These are phyloP conservation scores for Plectropomus leopardus DNA, from an alignment of 2,113 vertebrate genomes.

Conservation along the genomic window DNA sequence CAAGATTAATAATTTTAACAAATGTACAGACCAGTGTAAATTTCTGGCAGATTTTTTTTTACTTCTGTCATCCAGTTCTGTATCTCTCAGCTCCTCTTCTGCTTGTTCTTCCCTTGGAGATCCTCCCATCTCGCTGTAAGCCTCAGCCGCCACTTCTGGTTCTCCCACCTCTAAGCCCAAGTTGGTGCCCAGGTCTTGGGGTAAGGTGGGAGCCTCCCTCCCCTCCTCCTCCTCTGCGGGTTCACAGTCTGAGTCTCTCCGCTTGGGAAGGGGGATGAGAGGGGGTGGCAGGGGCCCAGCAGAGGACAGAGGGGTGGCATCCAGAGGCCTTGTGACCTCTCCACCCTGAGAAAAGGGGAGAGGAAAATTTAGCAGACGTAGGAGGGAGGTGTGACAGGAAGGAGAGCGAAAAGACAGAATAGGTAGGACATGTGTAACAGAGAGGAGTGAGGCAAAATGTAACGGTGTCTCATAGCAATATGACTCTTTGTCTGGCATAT, in stretches of 20 bases:
- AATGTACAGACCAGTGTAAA: neutral
- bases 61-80: conserved; percentile 69
- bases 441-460: too few species aligned
- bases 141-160: conserved; percentile 82
- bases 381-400: neutral
- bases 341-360: conserved; percentile 81
- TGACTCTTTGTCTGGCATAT: neutral
- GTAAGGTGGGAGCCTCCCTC: conserved; percentile 78
- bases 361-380: neutral
- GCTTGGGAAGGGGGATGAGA: conserved; percentile 87
- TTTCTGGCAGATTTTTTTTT: neutral
- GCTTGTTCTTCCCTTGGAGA: conserved; percentile 59
- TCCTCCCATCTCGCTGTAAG: conserved; percentile 78
- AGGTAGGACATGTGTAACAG: too few species aligned
- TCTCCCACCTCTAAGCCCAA: conserved; percentile 81
- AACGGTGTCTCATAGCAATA: neutral
- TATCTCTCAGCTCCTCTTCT: conserved; percentile 52
- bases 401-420: neutral
- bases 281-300: conserved; percentile 84
- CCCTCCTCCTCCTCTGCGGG: conserved; percentile 84
- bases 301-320: conserved; percentile 70
- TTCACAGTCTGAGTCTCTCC: conserved; percentile 74
- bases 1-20: neutral
- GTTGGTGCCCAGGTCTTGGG: conserved; percentile 84
- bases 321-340: conserved; percentile 84